Evolutionary conservation across 1,140 invertebrate genomes (phyloP).

Genomic region (Branchinecta lindahli): DNA sequence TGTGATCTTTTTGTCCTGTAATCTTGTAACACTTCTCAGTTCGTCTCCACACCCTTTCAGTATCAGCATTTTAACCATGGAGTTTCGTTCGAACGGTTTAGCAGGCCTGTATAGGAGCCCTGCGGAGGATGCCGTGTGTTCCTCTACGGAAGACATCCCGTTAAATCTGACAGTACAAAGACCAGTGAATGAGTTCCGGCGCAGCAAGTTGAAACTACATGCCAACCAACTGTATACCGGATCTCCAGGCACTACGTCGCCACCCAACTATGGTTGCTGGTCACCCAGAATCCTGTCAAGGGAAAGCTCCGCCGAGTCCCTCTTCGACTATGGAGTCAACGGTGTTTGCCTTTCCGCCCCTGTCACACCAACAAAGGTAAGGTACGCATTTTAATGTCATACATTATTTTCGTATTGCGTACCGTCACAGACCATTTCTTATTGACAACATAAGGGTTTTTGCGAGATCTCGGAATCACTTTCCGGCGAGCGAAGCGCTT

Average conservation of each 20-base stretch:
- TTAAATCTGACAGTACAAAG: neutral
- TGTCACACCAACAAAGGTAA: conserved; percentile 1
- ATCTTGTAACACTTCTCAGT: too few species aligned
- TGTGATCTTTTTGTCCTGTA: too few species aligned
- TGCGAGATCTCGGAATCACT: too few species aligned
- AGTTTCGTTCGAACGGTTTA: neutral
- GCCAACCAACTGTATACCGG: neutral
- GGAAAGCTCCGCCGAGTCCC: neutral
- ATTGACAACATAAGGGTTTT: too few species aligned
- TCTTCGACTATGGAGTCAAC: neutral
- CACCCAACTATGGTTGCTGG: neutral
- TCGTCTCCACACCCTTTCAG: too few species aligned
- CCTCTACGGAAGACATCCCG: neutral
- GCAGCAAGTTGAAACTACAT: neutral
- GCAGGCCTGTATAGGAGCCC: neutral
- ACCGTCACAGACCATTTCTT: too few species aligned
- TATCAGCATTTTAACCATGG: neutral
- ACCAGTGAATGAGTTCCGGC: neutral
- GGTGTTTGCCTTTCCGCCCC: neutral
- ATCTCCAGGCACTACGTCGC: neutral
- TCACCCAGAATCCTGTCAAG: neutral
- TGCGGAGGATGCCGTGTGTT: neutral
- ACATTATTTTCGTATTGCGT: too few species aligned
- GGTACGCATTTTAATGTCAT: too few species aligned
- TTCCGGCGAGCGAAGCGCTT: too few species aligned